Percentiles rank a stretch among this genome's conserved stretches.
Conservation (phyloP, 2,113 vertebrate species). For the Acrocephalus kingi region DNA sequence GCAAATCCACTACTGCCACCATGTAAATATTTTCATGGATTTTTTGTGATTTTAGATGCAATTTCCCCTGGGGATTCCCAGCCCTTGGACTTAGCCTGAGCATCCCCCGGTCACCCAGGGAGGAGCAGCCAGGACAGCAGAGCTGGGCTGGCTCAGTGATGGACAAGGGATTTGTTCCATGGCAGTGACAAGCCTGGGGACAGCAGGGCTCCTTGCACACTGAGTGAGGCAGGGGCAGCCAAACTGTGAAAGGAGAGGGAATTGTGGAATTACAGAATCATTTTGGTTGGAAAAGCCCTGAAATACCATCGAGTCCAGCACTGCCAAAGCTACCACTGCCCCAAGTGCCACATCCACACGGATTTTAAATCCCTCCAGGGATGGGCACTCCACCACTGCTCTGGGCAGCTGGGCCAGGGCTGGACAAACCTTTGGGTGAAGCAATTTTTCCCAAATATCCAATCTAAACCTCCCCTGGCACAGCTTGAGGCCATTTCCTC, state of each 20-base stretch:
- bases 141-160: background rate
- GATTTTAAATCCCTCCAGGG: background rate
- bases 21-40: background rate
- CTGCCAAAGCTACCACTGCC: background rate
- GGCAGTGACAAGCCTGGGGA: background rate
- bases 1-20: background rate
- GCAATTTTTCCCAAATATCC: background rate
- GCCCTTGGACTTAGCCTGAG: background rate
- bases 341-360: rapidly evolving
- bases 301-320: background rate
- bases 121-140: background rate
- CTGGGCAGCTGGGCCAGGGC: background rate
- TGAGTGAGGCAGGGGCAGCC: background rate
- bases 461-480: background rate
- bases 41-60: background rate
- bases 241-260: background rate
- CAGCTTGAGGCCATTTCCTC: background rate
- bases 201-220: background rate
- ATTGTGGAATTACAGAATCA: background rate
- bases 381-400: background rate
- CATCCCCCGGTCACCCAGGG: background rate
- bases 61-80: background rate
- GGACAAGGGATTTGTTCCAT: background rate
- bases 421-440: background rate
- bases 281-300: background rate